phyloP scores from a whole-genome alignment of 2,113 vertebrate species.

The Pseudolaguvia tuberculata region DNA sequence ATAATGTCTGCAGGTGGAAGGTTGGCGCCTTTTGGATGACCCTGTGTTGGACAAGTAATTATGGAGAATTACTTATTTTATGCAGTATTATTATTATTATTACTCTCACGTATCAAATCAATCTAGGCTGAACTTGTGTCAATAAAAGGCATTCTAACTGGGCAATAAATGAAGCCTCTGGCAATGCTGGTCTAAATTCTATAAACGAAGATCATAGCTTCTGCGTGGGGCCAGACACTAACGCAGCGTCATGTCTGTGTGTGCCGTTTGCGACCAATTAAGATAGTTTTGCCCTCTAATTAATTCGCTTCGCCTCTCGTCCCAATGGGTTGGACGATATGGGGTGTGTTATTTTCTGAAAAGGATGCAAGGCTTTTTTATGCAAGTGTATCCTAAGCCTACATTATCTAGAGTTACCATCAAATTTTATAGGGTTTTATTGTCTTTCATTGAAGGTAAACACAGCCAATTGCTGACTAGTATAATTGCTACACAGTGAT shows the following conservation, averaged over 20 bases:
- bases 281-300: slow-evolving; percentile 70
- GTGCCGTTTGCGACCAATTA: slow-evolving; percentile 68
- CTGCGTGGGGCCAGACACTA: slow-evolving; percentile 49
- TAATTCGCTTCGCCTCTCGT: slow-evolving; percentile 51
- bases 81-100: neutral
- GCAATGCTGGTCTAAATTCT: slow-evolving; percentile 57
- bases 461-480: slow-evolving; percentile 9
- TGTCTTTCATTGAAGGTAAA: slow-evolving; percentile 14
- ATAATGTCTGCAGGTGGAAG: neutral
- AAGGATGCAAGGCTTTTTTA: slow-evolving; percentile 20
- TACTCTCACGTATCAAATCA: neutral
- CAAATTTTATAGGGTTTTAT: slow-evolving; percentile 14
- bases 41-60: neutral
- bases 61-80: neutral
- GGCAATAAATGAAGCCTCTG: neutral
- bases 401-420: slow-evolving; percentile 22
- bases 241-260: slow-evolving; percentile 43
- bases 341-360: slow-evolving; percentile 33
- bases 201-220: slow-evolving; percentile 63
- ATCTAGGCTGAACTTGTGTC: neutral
- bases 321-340: slow-evolving; percentile 32
- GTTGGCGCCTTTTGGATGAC: neutral
- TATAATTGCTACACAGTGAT: slow-evolving; percentile 21
- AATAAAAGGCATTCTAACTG: neutral
- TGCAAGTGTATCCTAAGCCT: neutral